phyloP scores from a whole-genome alignment of 2,888 invertebrate genomes.

The Dromius quadrimaculatus region DNA sequence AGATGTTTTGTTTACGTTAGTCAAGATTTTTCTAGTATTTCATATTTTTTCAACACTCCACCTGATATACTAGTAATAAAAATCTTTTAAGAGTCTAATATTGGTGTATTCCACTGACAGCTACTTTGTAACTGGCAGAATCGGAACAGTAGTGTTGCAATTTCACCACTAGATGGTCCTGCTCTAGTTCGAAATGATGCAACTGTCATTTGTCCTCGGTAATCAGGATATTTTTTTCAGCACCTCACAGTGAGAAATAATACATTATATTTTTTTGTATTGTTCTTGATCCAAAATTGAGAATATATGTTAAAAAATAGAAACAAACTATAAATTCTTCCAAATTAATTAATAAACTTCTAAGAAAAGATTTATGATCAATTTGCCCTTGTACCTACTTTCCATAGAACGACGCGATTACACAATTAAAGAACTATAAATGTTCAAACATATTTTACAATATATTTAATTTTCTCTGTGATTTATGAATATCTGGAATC shows the following conservation, averaged over 20 bases:
- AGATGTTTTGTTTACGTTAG: constrained; percentile 47
- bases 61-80: constrained; percentile 27
- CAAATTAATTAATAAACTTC: neutral
- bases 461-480: neutral
- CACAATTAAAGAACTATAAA: constrained; percentile 20
- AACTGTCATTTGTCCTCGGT: constrained; percentile 32
- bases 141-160: constrained; percentile 44
- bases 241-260: too few relatives aligned
- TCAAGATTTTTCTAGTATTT: constrained; percentile 17
- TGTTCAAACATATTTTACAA: neutral
- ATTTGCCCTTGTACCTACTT: constrained; percentile 1
- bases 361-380: neutral
- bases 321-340: neutral
- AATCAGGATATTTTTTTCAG: constrained; percentile 4
- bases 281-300: neutral
- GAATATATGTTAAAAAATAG: neutral
- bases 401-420: neutral
- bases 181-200: constrained; percentile 21
- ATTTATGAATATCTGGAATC: constrained; percentile 23
- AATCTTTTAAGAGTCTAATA: constrained; percentile 11
- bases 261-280: constrained; percentile 11
- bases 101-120: constrained; percentile 41
- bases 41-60: constrained; percentile 30
- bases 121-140: constrained; percentile 36
- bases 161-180: constrained; percentile 14